Conservation (phyloP, 2,113 vertebrate species). For the Urocolius indicus region DNA sequence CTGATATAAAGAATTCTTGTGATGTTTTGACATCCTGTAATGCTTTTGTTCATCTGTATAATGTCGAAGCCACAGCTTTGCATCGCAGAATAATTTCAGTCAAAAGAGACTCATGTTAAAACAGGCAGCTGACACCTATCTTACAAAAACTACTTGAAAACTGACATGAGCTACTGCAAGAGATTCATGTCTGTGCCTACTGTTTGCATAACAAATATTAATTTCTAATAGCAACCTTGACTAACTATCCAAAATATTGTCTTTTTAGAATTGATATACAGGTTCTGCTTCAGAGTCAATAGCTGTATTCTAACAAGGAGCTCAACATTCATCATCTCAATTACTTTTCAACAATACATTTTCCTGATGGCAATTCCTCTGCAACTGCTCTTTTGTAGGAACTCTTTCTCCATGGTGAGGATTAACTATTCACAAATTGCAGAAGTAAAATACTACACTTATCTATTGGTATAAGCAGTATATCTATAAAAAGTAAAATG, state of each 20-base stretch:
- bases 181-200: neutral
- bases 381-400: neutral
- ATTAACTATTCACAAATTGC: neutral
- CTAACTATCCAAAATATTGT: neutral
- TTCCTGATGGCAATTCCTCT: neutral
- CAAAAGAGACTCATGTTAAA: slow-evolving; percentile 27
- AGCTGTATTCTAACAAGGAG: neutral
- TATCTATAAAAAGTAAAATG: neutral
- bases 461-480: neutral
- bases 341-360: slow-evolving; percentile 2
- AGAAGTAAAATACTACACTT: neutral
- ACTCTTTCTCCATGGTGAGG: neutral
- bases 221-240: slow-evolving; percentile 23
- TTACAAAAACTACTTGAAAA: slow-evolving; percentile 27
- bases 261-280: neutral
- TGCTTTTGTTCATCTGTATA: slow-evolving; percentile 57
- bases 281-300: neutral
- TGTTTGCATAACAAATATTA: slow-evolving; percentile 50
- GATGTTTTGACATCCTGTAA: slow-evolving; percentile 57
- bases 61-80: slow-evolving; percentile 3
- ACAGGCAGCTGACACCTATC: slow-evolving; percentile 42
- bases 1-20: slow-evolving; percentile 12
- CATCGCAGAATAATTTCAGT: slow-evolving; percentile 38
- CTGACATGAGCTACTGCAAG: slow-evolving; percentile 41
- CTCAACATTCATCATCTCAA: slow-evolving; percentile 12